Base-by-base conservation (phyloP, 2,797 vertebrate species). In the Rhynchotus rufescens region DNA sequence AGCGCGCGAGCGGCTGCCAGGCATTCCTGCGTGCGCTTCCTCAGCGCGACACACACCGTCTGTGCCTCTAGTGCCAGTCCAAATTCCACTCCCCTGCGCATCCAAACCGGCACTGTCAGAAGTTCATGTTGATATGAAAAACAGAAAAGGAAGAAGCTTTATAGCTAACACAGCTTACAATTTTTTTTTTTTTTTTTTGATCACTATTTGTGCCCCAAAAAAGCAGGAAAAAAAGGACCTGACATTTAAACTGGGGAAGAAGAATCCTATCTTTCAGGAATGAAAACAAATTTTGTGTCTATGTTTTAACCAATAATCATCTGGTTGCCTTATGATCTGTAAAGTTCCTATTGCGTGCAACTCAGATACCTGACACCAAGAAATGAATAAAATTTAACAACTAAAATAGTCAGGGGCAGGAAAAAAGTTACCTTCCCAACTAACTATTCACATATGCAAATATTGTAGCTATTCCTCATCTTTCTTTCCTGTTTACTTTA, bases 181-280 rank as follows among this genome's bases (percentile, higher is more conserved):
- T 44, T 80, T 38, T 11, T 23, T 25, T 69, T 28, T 68, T 92
- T 89, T 89, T 23, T 67, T 89, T 26, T 85, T 67, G 12, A 62
- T 2, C 30, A 6, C 11, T 74, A 12, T 32, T 75, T 62, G 23
- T 60, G 64, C 76, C 32, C 52, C 67, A 76, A 64, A 81, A 49
- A 25, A 91, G 28, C 16, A 82, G 12, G 23, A 51, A 51, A 51
- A 51, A 51, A 45, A 90, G 66, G 4, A 34, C 51, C n/a, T 40
- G 10, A 10, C 56, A 9, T 67, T 47, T 75, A 25, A 82, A 74
- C 62, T 12, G 22, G 60, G 71, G 80, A 4, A 45, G 22, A 75
- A 91, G 64, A 81, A 45, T 56, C 10, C 30, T 38, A 49, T 3
- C 32, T 51, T 7, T 49, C 74, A 32, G 30, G 26, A 71, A 49